Percentiles rank a stretch among this genome's conserved stretches.
Evolutionary conservation across 2,113 vertebrate genomes (phyloP).

Genomic region (Glaucidium brasilianum): DNA sequence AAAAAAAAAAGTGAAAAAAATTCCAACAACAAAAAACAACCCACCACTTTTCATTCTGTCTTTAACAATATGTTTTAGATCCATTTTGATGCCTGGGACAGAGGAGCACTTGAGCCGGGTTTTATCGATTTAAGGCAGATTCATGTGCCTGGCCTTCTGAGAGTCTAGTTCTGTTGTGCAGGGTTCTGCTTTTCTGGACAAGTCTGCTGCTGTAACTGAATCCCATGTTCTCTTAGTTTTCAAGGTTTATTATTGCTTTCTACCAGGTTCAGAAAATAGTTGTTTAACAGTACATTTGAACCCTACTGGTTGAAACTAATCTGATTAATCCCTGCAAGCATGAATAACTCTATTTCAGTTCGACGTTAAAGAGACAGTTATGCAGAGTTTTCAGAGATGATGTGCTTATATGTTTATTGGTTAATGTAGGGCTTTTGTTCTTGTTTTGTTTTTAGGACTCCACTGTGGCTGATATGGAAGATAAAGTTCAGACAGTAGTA

Average conservation of each 20-base stretch:
- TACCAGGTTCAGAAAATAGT: not conserved
- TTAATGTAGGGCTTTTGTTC: not conserved
- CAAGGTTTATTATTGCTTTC: constrained; percentile 25
- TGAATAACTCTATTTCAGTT: not conserved
- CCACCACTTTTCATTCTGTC: not conserved
- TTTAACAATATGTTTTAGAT: constrained; percentile 36
- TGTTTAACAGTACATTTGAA: constrained; percentile 31
- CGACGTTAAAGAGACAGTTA: not conserved
- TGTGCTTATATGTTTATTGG: not conserved
- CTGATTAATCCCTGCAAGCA: constrained; percentile 24
- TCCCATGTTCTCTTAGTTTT: not conserved
- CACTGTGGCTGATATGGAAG: constrained; percentile 94
- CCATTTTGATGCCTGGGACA: constrained; percentile 16
- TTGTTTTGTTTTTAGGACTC: constrained; percentile 82
- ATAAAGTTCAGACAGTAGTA: constrained; percentile 94
- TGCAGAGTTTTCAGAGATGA: not conserved
- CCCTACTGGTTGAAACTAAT: constrained; percentile 13
- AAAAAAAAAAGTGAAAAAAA: no score
- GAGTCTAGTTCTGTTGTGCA: not conserved
- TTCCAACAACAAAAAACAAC: not conserved
- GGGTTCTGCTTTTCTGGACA: not conserved
- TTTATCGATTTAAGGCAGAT: constrained; percentile 14
- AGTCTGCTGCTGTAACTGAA: constrained; percentile 10
- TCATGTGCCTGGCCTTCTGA: not conserved
- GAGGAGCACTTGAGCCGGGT: not conserved